phyloP scores from a whole-genome alignment of 2,888 invertebrate species.

The Pterostichus niger region DNA sequence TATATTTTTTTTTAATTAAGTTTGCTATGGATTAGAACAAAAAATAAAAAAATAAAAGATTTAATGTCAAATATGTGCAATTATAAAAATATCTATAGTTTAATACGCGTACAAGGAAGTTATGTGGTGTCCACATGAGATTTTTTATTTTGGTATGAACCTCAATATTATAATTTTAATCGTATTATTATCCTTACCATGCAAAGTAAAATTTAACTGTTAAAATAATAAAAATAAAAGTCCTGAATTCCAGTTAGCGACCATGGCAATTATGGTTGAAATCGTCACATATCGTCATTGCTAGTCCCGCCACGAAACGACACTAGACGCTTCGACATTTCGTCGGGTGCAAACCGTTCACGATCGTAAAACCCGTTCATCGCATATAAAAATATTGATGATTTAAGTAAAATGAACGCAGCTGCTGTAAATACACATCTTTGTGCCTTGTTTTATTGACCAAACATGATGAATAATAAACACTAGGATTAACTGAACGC shows the following conservation, averaged over 20 bases:
- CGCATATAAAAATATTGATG: constrained; percentile 63
- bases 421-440: constrained; percentile 49
- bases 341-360: background rate
- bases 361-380: constrained; percentile 21
- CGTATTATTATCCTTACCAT: too few relatives aligned
- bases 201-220: constrained; percentile 17
- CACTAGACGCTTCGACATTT: background rate
- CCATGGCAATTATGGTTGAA: background rate
- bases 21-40: too few relatives aligned
- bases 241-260: background rate
- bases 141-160: too few relatives aligned
- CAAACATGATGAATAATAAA: constrained; percentile 61
- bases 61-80: too few relatives aligned
- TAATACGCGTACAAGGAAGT: too few relatives aligned
- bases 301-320: background rate
- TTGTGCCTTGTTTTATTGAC: constrained; percentile 45
- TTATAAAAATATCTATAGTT: too few relatives aligned
- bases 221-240: constrained; percentile 39
- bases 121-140: too few relatives aligned
- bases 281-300: constrained; percentile 5
- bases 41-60: too few relatives aligned
- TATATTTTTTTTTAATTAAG: too few relatives aligned
- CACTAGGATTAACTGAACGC: constrained; percentile 31
- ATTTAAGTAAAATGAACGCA: constrained; percentile 62
- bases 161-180: too few relatives aligned